Conservation (phyloP, 2,888 invertebrate genomes). For the Melanostoma scalare region DNA sequence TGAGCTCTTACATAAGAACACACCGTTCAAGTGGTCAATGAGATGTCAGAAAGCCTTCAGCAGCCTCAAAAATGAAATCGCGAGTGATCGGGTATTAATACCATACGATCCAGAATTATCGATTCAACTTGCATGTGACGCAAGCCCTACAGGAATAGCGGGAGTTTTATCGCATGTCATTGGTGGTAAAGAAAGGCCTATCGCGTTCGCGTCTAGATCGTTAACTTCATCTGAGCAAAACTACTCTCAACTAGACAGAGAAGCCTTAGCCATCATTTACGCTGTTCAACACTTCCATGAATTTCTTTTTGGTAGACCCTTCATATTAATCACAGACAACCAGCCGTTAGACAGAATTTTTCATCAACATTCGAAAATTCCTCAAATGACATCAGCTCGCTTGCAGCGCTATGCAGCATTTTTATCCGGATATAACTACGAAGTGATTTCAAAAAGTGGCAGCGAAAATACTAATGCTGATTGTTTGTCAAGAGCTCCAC, state of each 20-base stretch:
- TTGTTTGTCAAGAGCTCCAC: constrained; percentile 62
- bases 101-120: constrained; percentile 48
- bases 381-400: constrained; percentile 30
- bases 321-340: constrained; percentile 5
- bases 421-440: constrained; percentile 17
- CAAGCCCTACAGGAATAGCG: constrained; percentile 5
- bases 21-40: constrained; percentile 52
- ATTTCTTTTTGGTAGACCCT: constrained; percentile 17
- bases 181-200: too few species aligned
- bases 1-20: constrained; percentile 41
- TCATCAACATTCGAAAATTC: constrained; percentile 11
- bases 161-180: constrained; percentile 2
- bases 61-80: constrained; percentile 48
- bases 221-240: constrained; percentile 11
- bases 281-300: constrained; percentile 21
- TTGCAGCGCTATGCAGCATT: constrained; percentile 22
- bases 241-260: constrained; percentile 27
- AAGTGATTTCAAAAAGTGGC: constrained; percentile 2
- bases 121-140: constrained; percentile 3
- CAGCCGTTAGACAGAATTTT: constrained; percentile 18
- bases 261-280: constrained; percentile 30
- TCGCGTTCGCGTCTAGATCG: constrained; percentile 4
- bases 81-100: constrained; percentile 43
- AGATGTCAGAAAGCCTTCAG: constrained; percentile 60
- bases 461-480: constrained; percentile 27